phyloP scores from a whole-genome alignment of 2,113 vertebrate genomes.

The Tursiops truncatus region DNA sequence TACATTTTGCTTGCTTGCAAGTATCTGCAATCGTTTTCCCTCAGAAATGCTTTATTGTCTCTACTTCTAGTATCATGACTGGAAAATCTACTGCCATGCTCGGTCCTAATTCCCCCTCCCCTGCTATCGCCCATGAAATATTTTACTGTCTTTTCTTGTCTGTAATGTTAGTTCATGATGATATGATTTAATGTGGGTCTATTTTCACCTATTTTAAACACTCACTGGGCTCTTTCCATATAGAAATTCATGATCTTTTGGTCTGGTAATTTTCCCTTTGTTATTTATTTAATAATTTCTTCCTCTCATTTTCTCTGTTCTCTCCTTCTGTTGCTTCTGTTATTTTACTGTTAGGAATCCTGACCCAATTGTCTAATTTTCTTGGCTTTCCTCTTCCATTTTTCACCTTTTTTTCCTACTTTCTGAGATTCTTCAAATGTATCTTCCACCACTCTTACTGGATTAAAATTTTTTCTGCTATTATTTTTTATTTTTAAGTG shows the following conservation, averaged over 20 bases:
- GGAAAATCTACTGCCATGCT: neutral
- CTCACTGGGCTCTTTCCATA: neutral
- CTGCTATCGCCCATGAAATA: neutral
- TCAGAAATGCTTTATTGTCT: neutral
- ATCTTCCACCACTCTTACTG: neutral
- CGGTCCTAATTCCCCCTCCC: neutral
- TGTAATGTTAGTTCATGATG: neutral
- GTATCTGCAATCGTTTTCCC: neutral
- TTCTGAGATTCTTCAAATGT: neutral
- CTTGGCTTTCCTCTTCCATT: neutral
- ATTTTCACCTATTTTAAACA: neutral
- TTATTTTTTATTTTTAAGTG: neutral
- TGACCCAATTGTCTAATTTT: neutral
- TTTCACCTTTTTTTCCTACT: neutral
- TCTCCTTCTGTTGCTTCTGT: neutral
- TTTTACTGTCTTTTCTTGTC: neutral
- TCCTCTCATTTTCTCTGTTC: neutral
- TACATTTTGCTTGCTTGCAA: neutral
- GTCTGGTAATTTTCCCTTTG: neutral
- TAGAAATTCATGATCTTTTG: neutral
- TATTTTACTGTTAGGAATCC: neutral
- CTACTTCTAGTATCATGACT: neutral
- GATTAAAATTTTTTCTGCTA: neutral
- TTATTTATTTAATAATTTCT: neutral
- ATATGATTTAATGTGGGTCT: neutral